Conservation (phyloP, 2,888 invertebrate genomes). For the Coecobrya sp. region DNA sequence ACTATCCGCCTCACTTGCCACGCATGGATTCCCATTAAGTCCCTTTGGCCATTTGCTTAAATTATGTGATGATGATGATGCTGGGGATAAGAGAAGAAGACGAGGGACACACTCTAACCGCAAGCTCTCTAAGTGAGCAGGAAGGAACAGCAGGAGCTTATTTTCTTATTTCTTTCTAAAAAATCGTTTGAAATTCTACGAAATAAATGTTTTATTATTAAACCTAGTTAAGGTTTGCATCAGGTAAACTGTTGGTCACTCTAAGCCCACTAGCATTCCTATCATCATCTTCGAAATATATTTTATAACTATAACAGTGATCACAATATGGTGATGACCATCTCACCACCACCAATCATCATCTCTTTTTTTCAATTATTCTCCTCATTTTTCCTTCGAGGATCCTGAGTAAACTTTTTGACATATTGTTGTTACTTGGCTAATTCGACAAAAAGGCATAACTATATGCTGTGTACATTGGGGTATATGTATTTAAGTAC, state of each 20-base stretch:
- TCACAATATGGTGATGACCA: conserved; percentile 23
- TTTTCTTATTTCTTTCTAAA: conserved; percentile 26
- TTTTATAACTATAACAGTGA: not conserved
- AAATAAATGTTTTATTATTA: conserved; percentile 28
- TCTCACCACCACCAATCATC: conserved; percentile 41
- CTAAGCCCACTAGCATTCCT: not conserved
- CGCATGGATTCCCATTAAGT: conserved; percentile 80
- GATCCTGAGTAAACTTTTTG: conserved; percentile 67
- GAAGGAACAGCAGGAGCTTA: conserved; percentile 71
- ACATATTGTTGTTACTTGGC: conserved; percentile 73
- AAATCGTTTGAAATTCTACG: conserved; percentile 26
- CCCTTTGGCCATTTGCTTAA: conserved; percentile 75
- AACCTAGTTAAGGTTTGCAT: not conserved
- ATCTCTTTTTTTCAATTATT: not conserved
- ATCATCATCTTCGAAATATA: not conserved
- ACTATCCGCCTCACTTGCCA: conserved; percentile 25
- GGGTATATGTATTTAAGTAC: not conserved
- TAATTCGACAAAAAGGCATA: conserved; percentile 61
- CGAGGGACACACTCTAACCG: conserved; percentile 68
- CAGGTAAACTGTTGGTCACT: conserved; percentile 61
- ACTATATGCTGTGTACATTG: not conserved
- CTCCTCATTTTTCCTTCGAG: conserved; percentile 21
- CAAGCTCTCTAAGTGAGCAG: conserved; percentile 31
- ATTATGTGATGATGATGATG: conserved; percentile 62
- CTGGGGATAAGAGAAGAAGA: not conserved